phyloP scores from a whole-genome alignment of 1,140 invertebrate species.

The Eriocheir sinensis region DNA sequence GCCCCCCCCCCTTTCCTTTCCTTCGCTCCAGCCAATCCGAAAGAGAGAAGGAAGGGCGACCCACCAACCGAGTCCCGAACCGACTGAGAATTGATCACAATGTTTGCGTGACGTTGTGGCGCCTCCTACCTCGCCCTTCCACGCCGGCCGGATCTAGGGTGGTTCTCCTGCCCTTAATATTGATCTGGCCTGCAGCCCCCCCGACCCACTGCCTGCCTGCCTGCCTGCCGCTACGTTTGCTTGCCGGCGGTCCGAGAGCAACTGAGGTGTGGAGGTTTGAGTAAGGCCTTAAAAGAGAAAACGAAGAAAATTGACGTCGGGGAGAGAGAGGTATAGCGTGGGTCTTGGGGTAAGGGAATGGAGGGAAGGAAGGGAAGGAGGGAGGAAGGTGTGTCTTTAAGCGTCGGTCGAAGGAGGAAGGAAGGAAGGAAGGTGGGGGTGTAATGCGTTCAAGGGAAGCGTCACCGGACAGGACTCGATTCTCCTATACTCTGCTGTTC shows the following conservation, averaged over 20 bases:
- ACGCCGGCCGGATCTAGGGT: background rate
- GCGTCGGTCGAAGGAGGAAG: slow-evolving; percentile 22
- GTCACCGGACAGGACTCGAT: no score
- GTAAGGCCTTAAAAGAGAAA: background rate
- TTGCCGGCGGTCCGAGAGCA: background rate
- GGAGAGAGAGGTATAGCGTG: background rate
- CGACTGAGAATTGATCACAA: slow-evolving; percentile 13
- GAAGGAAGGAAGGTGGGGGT: slow-evolving; percentile 15
- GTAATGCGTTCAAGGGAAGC: background rate
- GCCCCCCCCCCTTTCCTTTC: background rate
- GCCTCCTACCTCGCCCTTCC: background rate
- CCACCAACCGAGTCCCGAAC: slow-evolving; percentile 10
- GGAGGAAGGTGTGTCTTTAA: background rate
- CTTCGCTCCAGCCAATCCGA: background rate
- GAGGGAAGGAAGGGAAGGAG: background rate
- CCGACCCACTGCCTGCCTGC: slow-evolving; percentile 19
- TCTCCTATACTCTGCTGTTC: no score
- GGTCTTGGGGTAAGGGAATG: background rate
- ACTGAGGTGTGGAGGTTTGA: background rate
- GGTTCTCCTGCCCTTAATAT: slow-evolving; percentile 15
- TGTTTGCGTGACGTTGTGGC: background rate
- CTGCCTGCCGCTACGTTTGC: background rate
- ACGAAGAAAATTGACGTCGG: background rate
- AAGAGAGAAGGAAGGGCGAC: background rate
- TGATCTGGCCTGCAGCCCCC: background rate